Conservation (phyloP, 2,797 vertebrate species). For the Australoheros facetus region DNA sequence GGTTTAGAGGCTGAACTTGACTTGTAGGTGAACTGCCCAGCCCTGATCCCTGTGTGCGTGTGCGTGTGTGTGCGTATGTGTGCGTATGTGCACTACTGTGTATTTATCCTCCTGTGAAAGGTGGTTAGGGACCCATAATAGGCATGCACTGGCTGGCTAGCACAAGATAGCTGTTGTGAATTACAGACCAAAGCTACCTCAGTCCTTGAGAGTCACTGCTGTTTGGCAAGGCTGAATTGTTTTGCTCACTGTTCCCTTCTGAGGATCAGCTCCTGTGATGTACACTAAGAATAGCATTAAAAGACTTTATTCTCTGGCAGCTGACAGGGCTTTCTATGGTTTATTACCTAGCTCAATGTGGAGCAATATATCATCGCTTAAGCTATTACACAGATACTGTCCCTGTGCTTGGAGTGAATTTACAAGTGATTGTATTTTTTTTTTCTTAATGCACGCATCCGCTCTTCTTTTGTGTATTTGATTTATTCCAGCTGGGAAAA, state of each 20-base stretch:
- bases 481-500: constrained; percentile 64
- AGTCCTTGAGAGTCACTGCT: constrained; percentile 59
- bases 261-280: constrained; percentile 59
- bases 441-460: constrained; percentile 42
- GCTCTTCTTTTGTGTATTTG: constrained; percentile 58
- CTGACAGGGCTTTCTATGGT: constrained; percentile 58
- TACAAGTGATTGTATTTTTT: constrained; percentile 66
- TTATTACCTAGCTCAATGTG: constrained; percentile 66
- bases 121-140: constrained; percentile 71
- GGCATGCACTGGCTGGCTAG: constrained; percentile 63
- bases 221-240: constrained; percentile 60
- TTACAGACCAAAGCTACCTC: constrained; percentile 74
- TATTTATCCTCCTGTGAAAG: constrained; percentile 71
- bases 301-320: constrained; percentile 56
- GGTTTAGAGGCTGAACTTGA: constrained; percentile 59
- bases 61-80: constrained; percentile 14
- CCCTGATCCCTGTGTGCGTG: constrained; percentile 41
- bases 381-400: constrained; percentile 60
- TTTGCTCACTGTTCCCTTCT: constrained; percentile 55
- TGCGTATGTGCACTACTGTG: constrained; percentile 34
- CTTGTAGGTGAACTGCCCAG: constrained; percentile 67
- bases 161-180: constrained; percentile 70
- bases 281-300: constrained; percentile 71
- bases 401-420: constrained; percentile 62
- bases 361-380: constrained; percentile 64